Base-by-base conservation (phyloP, 2,797 vertebrate genomes). In the Tolypeutes matacus region DNA sequence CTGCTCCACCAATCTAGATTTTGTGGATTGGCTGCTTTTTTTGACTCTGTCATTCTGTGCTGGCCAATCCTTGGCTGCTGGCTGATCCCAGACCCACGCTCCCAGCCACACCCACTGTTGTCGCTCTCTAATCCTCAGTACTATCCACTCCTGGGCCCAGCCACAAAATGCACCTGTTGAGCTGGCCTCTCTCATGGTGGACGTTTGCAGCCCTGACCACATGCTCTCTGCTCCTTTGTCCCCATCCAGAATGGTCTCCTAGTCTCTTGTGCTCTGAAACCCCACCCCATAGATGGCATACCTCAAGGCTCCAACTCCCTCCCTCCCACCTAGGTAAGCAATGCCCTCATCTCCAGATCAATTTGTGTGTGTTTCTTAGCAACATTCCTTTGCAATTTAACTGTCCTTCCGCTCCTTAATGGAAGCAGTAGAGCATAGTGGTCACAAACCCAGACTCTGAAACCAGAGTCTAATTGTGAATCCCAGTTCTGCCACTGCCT, bases 121-220 rank as follows among this genome's bases (percentile, higher is more conserved):
- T 20, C 51, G 65, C 36, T 58, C 70, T 34, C 27, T 3, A 9
- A 69, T 27, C 15, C 72, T 25, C 36, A 1, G 5, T 39, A 4
- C 18, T 4, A 8, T 64, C n/a, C 15, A 6, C 3, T 18, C 42
- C 31, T 1, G 21, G 65, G 31, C 34, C 20, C 36, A 46, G 15
- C 14, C 25, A 12, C 29, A 73, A 20, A 56, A 29, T 15, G 7
- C 1, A 0, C 8, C 75, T 20, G 29, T 20, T 1, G 25, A 67
- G 25, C 53, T n/a, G 11, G 23, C 25, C 60, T 42, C 7, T 81
- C 56, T 73, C 67, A 18, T 11, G 15, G n/a, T n/a, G 20, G 23
- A 17, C 2, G 0, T 21, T 23, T 13, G 21, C 17, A 20, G 23
- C 18, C 0, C 15, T 27, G 11, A 1, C 3, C 42, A 13, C 31